phyloP scores from a whole-genome alignment of 1,140 invertebrate species.

The Drosophila tani region DNA sequence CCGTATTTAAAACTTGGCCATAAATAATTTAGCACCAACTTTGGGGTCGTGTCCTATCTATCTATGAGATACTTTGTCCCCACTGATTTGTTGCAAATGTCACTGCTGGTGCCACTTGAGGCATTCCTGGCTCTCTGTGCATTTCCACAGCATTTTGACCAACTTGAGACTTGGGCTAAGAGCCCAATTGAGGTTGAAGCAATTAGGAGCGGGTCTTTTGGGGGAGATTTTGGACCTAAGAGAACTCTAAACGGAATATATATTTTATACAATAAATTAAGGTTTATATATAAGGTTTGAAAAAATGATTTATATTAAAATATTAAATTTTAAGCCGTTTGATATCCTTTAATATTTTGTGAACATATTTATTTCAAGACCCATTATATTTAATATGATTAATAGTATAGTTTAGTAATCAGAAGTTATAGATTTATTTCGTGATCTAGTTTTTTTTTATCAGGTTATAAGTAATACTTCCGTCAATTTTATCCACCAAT shows the following conservation, averaged over 20 bases:
- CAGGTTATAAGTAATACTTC: not conserved
- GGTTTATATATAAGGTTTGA: not conserved
- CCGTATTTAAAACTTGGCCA: conserved; percentile 56
- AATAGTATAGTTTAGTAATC: no score
- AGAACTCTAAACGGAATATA: not conserved
- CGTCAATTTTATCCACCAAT: not conserved
- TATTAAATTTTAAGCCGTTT: no score
- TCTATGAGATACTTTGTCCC: conserved; percentile 32
- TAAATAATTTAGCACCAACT: conserved; percentile 59
- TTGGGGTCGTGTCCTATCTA: conserved; percentile 11
- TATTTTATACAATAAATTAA: not conserved
- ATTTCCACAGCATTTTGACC: conserved; percentile 8
- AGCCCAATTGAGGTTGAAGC: conserved; percentile 39
- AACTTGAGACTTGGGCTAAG: conserved; percentile 29
- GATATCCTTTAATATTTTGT: no score
- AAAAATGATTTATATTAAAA: no score
- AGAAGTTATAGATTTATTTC: not conserved
- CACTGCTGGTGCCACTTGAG: conserved; percentile 18
- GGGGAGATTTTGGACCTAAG: not conserved
- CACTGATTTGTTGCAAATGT: conserved; percentile 15
- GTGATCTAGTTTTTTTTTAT: not conserved
- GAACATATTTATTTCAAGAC: no score
- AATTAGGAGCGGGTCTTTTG: conserved; percentile 25
- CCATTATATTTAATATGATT: no score
- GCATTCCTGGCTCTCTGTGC: not conserved